Conservation (phyloP, 2,888 invertebrate genomes). For the Nomada ferruginata region DNA sequence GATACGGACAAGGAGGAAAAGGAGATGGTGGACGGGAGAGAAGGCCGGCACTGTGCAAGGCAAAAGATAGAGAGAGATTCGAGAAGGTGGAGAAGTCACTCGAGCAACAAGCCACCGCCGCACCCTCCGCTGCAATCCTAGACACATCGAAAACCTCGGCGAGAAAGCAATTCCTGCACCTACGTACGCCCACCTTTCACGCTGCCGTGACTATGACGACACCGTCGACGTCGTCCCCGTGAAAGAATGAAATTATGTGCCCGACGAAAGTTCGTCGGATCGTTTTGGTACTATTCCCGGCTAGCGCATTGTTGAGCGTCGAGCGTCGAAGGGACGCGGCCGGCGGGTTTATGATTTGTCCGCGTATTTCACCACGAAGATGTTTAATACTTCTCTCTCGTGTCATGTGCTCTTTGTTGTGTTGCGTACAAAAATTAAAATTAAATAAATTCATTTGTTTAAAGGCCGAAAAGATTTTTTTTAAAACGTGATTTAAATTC, state of each 20-base stretch:
- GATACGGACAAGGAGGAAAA: slow-evolving; percentile 69
- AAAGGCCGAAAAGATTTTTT: too few species aligned
- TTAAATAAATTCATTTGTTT: too few species aligned
- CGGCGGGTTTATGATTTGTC: too few species aligned
- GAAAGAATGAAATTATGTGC: slow-evolving; percentile 32
- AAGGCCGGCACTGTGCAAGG: slow-evolving; percentile 2
- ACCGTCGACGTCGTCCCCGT: slow-evolving; percentile 9
- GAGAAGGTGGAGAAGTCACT: slow-evolving; percentile 76
- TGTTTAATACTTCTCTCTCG: too few species aligned
- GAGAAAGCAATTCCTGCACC: slow-evolving; percentile 68
- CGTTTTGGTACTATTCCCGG: background rate
- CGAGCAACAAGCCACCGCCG: slow-evolving; percentile 81
- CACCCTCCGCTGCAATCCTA: slow-evolving; percentile 75
- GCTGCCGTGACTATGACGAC: slow-evolving; percentile 48
- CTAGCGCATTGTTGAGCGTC: background rate
- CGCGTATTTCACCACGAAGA: too few species aligned
- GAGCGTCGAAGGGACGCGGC: background rate
- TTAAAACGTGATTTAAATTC: too few species aligned
- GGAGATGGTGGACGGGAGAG: slow-evolving; percentile 56
- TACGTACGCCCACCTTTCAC: slow-evolving; percentile 68
- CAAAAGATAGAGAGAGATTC: slow-evolving; percentile 38
- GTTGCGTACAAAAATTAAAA: too few species aligned
- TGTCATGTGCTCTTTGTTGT: too few species aligned
- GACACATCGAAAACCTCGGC: slow-evolving; percentile 72
- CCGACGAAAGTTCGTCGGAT: background rate